phyloP scores from a whole-genome alignment of 2,888 invertebrate genomes.

The Syritta pipiens region DNA sequence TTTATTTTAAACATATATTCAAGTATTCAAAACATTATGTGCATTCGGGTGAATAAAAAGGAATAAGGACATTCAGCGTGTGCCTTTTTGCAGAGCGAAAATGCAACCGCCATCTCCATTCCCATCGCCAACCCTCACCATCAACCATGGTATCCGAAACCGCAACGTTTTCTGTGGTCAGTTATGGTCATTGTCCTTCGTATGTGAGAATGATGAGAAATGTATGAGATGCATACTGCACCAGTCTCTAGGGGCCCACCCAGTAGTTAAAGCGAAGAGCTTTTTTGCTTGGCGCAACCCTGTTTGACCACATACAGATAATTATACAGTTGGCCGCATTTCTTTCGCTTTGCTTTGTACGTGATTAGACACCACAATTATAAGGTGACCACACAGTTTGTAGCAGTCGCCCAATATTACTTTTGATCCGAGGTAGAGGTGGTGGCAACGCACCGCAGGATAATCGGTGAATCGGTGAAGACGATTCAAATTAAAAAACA shows the following conservation, averaged over 20 bases:
- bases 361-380: constrained; percentile 65
- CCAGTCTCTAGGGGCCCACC: too few relatives aligned
- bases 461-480: too few relatives aligned
- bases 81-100: constrained; percentile 28
- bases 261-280: too few relatives aligned
- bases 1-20: constrained; percentile 16
- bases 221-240: constrained; percentile 13
- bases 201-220: constrained; percentile 11
- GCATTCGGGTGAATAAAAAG: constrained; percentile 19
- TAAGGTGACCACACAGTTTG: constrained; percentile 24
- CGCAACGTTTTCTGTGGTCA: constrained; percentile 60
- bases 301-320: constrained; percentile 59
- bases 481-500: too few relatives aligned
- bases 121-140: too few relatives aligned
- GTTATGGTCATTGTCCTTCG: constrained; percentile 39
- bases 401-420: constrained; percentile 8
- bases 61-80: constrained; percentile 13
- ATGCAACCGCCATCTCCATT: constrained; percentile 43
- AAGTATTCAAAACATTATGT: constrained; percentile 48
- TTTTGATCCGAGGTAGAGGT: background rate
- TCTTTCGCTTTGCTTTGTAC: constrained; percentile 51
- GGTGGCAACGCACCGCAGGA: background rate
- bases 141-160: constrained; percentile 46
- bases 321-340: constrained; percentile 58
- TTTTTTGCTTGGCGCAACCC: constrained; percentile 41